Evolutionary conservation across 2,888 invertebrate species (phyloP).

Genomic region (Malthinus flaveolus): DNA sequence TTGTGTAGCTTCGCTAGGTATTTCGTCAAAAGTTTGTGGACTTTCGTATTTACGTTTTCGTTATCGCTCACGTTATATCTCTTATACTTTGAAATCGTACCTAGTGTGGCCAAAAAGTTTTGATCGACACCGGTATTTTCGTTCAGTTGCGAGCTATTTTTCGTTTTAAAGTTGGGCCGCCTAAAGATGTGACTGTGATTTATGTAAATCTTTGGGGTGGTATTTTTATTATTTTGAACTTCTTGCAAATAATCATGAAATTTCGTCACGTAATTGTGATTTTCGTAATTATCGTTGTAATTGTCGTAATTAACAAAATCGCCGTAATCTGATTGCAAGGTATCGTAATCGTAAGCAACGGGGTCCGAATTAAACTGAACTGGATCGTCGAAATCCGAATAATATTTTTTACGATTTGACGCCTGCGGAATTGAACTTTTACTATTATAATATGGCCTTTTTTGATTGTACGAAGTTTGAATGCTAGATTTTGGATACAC

Average conservation of each 20-base stretch:
- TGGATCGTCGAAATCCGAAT: constrained; percentile 5
- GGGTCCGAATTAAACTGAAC: constrained; percentile 13
- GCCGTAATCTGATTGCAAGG: constrained; percentile 18
- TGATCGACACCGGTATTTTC: neutral
- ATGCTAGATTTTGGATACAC: constrained; percentile 19
- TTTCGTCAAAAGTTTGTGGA: neutral
- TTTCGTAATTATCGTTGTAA: neutral
- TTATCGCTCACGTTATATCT: neutral
- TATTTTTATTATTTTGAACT: neutral
- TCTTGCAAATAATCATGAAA: constrained; percentile 1
- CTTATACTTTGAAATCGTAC: neutral
- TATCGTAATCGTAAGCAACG: neutral
- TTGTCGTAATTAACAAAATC: constrained; percentile 3
- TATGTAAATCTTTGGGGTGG: neutral
- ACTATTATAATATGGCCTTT: neutral
- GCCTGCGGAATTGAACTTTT: neutral
- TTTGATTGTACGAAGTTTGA: neutral
- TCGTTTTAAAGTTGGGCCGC: neutral
- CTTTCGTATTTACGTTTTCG: neutral
- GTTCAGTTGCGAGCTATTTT: neutral
- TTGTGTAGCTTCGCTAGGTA: neutral
- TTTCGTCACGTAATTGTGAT: neutral
- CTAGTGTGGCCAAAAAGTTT: neutral
- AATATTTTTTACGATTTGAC: neutral
- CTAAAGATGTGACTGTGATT: neutral